Conservation (phyloP, 1,140 invertebrate species). For the Cydia fagiglandana region DNA sequence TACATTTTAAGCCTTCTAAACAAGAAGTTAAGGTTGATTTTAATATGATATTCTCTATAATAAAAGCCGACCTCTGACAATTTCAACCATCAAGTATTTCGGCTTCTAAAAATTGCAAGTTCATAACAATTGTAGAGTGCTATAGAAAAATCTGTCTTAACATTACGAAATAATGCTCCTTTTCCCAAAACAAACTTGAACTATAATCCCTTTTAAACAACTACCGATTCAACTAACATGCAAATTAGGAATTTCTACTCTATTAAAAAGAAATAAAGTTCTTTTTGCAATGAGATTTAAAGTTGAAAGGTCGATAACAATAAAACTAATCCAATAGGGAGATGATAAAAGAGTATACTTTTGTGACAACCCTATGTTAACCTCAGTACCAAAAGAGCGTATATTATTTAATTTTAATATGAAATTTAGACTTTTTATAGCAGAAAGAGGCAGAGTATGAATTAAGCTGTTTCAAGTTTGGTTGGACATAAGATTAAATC, state of each 20-base stretch:
- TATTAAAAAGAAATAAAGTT: not conserved
- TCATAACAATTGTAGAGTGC: not conserved
- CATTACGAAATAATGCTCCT: not conserved
- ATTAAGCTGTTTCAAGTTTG: constrained; percentile 3
- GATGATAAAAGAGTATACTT: not conserved
- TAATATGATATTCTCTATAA: not conserved
- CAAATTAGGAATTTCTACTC: not conserved
- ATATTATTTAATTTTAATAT: not conserved
- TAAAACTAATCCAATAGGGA: constrained; percentile 15
- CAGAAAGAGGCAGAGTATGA: not conserved
- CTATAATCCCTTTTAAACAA: not conserved
- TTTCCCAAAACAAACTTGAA: not conserved
- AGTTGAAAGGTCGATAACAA: constrained; percentile 11
- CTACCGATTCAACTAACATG: not conserved
- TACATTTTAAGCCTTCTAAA: not conserved
- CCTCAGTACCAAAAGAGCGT: not conserved
- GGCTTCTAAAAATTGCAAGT: not conserved
- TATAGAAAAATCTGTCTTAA: not conserved
- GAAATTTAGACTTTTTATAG: not conserved
- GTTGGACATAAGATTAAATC: not conserved
- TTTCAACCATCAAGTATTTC: not conserved
- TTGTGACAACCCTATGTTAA: not conserved
- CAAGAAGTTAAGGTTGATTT: not conserved
- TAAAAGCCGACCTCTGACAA: not conserved
- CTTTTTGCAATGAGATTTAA: not conserved